Percentiles rank a stretch among this genome's conserved stretches.
phyloP scores from a whole-genome alignment of 2,113 vertebrate genomes.

The Tychaedon coryphoeus region DNA sequence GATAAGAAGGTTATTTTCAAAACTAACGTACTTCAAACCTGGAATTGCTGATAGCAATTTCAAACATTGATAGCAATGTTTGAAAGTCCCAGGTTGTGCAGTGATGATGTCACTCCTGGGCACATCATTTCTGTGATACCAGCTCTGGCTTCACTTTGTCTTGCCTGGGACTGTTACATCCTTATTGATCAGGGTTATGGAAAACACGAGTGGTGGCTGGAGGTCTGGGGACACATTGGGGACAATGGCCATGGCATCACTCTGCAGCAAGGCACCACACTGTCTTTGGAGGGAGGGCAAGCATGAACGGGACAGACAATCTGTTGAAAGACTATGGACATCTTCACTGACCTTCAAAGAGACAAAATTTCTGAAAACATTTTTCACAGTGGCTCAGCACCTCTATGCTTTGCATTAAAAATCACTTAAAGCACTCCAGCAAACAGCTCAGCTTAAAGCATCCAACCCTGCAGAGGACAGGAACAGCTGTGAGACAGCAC shows the following conservation, averaged over 20 bases:
- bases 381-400: neutral
- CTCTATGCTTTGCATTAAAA: neutral
- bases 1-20: neutral
- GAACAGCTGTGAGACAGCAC: neutral
- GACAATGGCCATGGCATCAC: neutral
- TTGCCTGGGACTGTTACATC: neutral
- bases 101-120: accelerated
- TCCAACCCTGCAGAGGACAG: neutral
- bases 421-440: neutral
- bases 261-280: neutral
- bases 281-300: neutral
- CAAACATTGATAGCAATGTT: neutral
- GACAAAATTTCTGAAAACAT: neutral
- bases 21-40: neutral
- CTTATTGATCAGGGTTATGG: neutral
- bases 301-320: accelerated
- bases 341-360: neutral
- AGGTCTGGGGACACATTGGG: neutral
- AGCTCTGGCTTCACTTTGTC: neutral
- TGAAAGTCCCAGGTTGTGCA: neutral
- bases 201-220: neutral
- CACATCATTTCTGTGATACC: neutral
- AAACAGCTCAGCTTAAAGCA: neutral
- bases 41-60: neutral
- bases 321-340: neutral